Evolutionary conservation across 2,797 vertebrate genomes (phyloP).

Genomic region (Platyrinchus mystaceus): DNA sequence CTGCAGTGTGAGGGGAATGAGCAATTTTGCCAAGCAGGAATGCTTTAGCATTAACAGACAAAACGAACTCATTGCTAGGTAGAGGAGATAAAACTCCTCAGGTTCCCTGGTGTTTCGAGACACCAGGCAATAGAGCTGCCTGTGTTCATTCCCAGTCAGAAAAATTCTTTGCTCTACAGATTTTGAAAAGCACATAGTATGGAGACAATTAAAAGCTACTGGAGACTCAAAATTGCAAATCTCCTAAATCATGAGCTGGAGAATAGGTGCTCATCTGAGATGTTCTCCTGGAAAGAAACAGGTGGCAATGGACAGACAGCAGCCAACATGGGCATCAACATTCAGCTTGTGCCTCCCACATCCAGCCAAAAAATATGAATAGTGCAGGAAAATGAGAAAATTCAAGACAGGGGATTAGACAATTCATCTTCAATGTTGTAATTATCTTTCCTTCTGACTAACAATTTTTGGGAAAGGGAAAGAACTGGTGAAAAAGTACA

Average conservation of each 20-base stretch:
- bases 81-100: background rate
- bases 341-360: background rate
- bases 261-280: background rate
- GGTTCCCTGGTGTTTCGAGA: background rate
- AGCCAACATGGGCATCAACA: background rate
- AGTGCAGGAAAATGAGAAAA: slow-evolving; percentile 35
- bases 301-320: background rate
- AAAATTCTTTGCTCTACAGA: background rate
- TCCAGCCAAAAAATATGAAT: slow-evolving; percentile 24
- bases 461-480: slow-evolving; percentile 2
- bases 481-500: background rate
- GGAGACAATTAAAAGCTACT: background rate
- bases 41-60: background rate
- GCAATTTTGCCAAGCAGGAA: background rate
- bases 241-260: background rate
- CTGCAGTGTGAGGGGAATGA: accelerated
- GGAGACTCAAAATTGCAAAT: background rate
- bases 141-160: background rate
- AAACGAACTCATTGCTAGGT: background rate
- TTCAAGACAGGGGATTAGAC: background rate
- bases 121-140: background rate
- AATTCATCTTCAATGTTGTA: slow-evolving; percentile 44
- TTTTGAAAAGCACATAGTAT: background rate
- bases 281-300: background rate
- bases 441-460: slow-evolving; percentile 51